These are phyloP conservation scores for Caenorhabditis sulstoni DNA, from an alignment of 2,888 invertebrate genomes.

Conservation along the genomic window DNA sequence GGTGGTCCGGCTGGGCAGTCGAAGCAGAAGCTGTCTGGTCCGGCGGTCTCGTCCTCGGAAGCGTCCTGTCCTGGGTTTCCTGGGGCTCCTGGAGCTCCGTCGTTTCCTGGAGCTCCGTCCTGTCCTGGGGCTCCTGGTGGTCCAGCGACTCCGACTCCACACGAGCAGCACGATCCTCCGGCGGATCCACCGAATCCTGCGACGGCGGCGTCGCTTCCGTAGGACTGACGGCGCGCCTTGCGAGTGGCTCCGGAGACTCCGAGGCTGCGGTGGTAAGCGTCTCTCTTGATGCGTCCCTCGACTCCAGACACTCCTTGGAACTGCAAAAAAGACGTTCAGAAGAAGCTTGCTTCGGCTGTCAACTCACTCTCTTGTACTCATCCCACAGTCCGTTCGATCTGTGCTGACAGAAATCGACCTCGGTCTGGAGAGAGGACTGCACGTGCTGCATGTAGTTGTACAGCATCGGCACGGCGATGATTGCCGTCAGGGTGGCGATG, in stretches of 20 bases:
- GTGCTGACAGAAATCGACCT: slow-evolving; percentile 71
- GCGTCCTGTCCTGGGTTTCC: slow-evolving; percentile 70
- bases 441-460: slow-evolving; percentile 75
- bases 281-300: slow-evolving; percentile 63
- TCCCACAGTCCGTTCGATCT: slow-evolving; percentile 71
- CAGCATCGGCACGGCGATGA: slow-evolving; percentile 72
- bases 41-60: slow-evolving; percentile 51
- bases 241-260: slow-evolving; percentile 56
- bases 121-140: slow-evolving; percentile 68
- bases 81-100: slow-evolving; percentile 69
- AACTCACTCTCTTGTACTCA: slow-evolving; percentile 67
- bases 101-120: slow-evolving; percentile 70
- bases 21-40: slow-evolving; percentile 70
- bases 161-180: slow-evolving; percentile 67
- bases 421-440: slow-evolving; percentile 70
- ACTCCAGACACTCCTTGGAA: slow-evolving; percentile 59
- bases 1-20: slow-evolving; percentile 68
- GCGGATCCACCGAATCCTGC: slow-evolving; percentile 60
- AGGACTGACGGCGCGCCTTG: slow-evolving; percentile 51
- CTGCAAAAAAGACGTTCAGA: slow-evolving; percentile 31
- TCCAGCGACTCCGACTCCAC: slow-evolving; percentile 69
- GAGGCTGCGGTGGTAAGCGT: slow-evolving; percentile 48
- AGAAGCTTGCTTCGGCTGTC: too few relatives aligned
- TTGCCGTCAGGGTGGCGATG: slow-evolving; percentile 71
- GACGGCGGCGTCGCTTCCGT: slow-evolving; percentile 60